A percentile compares a stretch with the other conserved stretches of the same genome.
Evolutionary conservation across 2,888 invertebrate species (phyloP).

Genomic region (Cyrtodaria siliqua): DNA sequence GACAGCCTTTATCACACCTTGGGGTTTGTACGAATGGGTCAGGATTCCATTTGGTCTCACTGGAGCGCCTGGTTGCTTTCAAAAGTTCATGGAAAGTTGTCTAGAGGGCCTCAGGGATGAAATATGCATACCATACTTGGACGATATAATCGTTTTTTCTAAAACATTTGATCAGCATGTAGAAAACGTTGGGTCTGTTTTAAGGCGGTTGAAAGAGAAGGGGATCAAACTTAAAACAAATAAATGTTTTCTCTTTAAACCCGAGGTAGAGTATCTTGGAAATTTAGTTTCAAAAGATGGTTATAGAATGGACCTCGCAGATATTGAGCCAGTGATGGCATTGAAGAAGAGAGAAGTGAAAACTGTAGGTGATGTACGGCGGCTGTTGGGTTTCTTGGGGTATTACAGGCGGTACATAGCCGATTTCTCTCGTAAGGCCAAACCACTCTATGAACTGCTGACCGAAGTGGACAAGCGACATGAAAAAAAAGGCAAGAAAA

Average conservation of each 20-base stretch:
- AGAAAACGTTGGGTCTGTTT: slow-evolving; percentile 29
- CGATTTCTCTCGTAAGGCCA: not conserved
- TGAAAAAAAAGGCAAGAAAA: no score
- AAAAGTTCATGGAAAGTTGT: slow-evolving; percentile 36
- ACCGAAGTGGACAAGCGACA: no score
- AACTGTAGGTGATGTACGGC: slow-evolving; percentile 1
- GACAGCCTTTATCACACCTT: slow-evolving; percentile 52
- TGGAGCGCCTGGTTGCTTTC: no score
- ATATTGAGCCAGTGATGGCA: no score
- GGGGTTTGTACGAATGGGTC: slow-evolving; percentile 42
- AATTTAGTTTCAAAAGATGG: not conserved
- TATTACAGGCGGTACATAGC: not conserved
- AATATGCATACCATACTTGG: slow-evolving; percentile 43
- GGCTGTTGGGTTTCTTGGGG: not conserved
- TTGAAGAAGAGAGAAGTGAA: not conserved
- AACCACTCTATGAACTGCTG: not conserved
- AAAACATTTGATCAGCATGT: slow-evolving; percentile 44
- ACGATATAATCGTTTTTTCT: slow-evolving; percentile 46
- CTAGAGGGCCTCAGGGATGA: slow-evolving; percentile 25
- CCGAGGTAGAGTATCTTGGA: not conserved
- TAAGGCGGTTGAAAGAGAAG: no score
- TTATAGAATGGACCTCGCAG: not conserved
- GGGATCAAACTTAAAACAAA: not conserved
- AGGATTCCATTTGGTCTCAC: slow-evolving; percentile 40
- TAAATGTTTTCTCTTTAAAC: slow-evolving; percentile 6